Evolutionary conservation across 1,140 invertebrate species (phyloP).

Genomic region (Archivesica marissinica): DNA sequence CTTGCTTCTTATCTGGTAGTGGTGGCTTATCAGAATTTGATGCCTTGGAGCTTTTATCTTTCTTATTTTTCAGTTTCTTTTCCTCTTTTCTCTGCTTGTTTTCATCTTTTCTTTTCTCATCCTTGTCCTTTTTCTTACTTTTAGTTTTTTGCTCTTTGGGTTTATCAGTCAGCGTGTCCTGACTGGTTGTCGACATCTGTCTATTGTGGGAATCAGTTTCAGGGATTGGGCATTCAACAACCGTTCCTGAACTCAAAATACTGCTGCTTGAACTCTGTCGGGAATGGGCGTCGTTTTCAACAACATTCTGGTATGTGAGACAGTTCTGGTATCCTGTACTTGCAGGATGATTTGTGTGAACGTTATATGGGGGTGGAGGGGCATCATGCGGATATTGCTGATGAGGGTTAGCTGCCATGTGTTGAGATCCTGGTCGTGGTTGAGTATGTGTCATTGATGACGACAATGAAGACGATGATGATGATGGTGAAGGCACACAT

Average conservation of each 20-base stretch:
- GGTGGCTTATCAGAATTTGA: slow-evolving; percentile 42
- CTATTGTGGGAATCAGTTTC: slow-evolving; percentile 35
- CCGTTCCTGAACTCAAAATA: slow-evolving; percentile 50
- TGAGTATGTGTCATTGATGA: slow-evolving; percentile 34
- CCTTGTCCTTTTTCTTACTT: slow-evolving; percentile 66
- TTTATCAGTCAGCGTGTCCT: slow-evolving; percentile 59
- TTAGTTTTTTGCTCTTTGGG: slow-evolving; percentile 62
- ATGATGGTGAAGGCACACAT: slow-evolving; percentile 2
- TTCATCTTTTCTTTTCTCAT: slow-evolving; percentile 60
- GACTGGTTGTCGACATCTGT: slow-evolving; percentile 49
- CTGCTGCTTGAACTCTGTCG: slow-evolving; percentile 60
- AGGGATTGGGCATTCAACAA: slow-evolving; percentile 37
- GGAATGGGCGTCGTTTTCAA: slow-evolving; percentile 49
- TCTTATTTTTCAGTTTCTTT: slow-evolving; percentile 70
- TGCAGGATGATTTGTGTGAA: slow-evolving; percentile 6
- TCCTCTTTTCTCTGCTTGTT: slow-evolving; percentile 62
- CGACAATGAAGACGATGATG: slow-evolving; percentile 8
- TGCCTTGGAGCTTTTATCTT: slow-evolving; percentile 29
- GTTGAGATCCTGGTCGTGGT: slow-evolving; percentile 36
- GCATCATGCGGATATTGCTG: slow-evolving; percentile 21
- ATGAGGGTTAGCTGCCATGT: not conserved
- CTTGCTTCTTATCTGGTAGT: slow-evolving; percentile 60
- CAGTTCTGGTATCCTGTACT: slow-evolving; percentile 42
- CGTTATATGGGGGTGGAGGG: slow-evolving; percentile 40
- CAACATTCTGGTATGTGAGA: slow-evolving; percentile 60